phyloP scores from a whole-genome alignment of 2,797 vertebrate species.

The Coluber constrictor region DNA sequence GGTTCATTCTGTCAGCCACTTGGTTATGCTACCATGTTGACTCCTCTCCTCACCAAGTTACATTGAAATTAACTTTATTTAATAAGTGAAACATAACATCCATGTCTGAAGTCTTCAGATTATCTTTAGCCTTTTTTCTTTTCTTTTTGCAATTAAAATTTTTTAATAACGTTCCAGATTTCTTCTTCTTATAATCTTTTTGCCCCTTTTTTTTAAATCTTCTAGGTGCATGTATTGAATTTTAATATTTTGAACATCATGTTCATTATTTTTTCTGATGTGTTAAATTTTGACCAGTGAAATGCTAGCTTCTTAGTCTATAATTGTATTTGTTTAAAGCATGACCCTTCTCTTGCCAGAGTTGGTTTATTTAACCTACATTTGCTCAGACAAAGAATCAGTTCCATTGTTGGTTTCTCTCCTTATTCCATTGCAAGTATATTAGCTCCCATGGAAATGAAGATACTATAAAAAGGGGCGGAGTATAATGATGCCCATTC shows the following conservation, averaged over 20 bases:
- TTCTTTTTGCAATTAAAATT: not conserved
- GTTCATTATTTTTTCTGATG: not conserved
- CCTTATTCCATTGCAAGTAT: not conserved
- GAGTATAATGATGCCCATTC: not conserved
- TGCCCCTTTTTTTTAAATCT: not conserved
- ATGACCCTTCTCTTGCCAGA: not conserved
- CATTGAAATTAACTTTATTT: not conserved
- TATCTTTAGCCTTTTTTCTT: not conserved
- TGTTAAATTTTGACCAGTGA: not conserved
- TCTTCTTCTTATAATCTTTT: not conserved
- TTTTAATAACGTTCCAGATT: not conserved
- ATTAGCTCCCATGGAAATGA: constrained; percentile 4
- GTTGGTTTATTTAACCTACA: not conserved
- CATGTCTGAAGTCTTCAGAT: not conserved
- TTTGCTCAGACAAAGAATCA: not conserved
- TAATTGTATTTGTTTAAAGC: not conserved
- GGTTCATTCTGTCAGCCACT: not conserved
- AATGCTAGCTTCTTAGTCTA: not conserved
- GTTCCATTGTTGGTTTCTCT: not conserved
- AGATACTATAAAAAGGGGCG: not conserved
- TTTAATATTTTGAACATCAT: not conserved
- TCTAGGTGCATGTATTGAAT: not conserved
- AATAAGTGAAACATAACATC: not conserved
- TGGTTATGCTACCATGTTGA: not conserved
- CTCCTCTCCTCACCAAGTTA: not conserved